Base-by-base conservation (phyloP, 2,888 invertebrate species). In the Germaria angustata region DNA sequence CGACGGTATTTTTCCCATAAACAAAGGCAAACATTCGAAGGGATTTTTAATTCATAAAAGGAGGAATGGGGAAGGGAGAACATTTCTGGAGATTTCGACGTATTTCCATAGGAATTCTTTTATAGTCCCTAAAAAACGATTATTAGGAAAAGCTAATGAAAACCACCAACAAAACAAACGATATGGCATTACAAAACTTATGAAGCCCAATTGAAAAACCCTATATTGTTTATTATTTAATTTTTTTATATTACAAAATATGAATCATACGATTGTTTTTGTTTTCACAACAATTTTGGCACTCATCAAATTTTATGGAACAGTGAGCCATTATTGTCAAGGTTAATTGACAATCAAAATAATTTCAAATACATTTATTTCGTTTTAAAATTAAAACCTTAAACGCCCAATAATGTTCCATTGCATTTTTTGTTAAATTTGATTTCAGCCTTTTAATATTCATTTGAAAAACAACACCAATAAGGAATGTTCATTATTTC, bases 251-350 rank as follows among this genome's bases (percentile, higher is more conserved):
- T 39, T 39, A 51, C 24, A 13, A 32, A 39, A 68, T 20, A 32
- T 41, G 20, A 55, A 32, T 69, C 55, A 44, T 4, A 28, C n/a
- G 13, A 20, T 3, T 24, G 6, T 3, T 41, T 68, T 51, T 0
- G n/a, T 34, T 34, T 49, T 49, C 9, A 7, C 5, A 17, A 8
- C 28, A 32, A 46, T 46, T 28, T 28, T 3, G 11, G 24, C 11
- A 9, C 20, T 28, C 28, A 5, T 28, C 28, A 28, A 49, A 9
- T 20, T 53, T 49, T 20, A 53, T 65, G 65, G 76, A 80, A 65
- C 80, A 77, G 24, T 77, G 76, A 72, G 75, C 75, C 69, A 77
- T n/a, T 34, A 73, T 75, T 81, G 73, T 53, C 81, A 81, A 81
- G 81, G 81, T 20, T 59, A 59, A 36, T 41, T 3, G 6, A 17